These are phyloP conservation scores for Stictocephala bisonia DNA, from an alignment of 2,888 invertebrate genomes.

Conservation along the genomic window DNA sequence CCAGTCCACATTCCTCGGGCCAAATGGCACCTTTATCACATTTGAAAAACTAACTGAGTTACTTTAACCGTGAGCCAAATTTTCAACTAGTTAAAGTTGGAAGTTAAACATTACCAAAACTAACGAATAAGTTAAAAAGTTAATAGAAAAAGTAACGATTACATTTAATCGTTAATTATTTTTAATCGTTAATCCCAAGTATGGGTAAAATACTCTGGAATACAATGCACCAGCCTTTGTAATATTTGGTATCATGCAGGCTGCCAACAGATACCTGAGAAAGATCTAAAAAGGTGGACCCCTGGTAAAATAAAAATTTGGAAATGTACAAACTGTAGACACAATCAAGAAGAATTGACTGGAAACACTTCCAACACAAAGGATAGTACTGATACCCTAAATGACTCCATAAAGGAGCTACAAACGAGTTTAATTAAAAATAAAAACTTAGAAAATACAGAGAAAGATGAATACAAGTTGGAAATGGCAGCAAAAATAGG, in stretches of 20 bases:
- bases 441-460: conserved; percentile 12
- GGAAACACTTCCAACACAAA: neutral
- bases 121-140: too few species aligned
- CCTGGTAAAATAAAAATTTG: conserved; percentile 18
- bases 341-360: conserved; percentile 2
- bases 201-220: conserved; percentile 17
- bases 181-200: too few species aligned
- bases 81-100: too few species aligned
- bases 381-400: conserved; percentile 1
- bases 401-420: conserved; percentile 12
- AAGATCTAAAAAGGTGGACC: conserved; percentile 20
- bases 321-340: conserved; percentile 20
- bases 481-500: conserved; percentile 20
- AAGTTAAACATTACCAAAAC: too few species aligned
- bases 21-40: too few species aligned
- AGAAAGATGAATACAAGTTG: neutral
- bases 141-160: too few species aligned
- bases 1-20: too few species aligned
- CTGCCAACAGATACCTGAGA: conserved; percentile 13
- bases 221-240: conserved; percentile 8
- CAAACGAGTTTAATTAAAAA: conserved; percentile 10
- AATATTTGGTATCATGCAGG: conserved; percentile 14
- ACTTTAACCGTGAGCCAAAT: too few species aligned
- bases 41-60: too few species aligned
- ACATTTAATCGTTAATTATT: too few species aligned